These are phyloP conservation scores for Cyanistes caeruleus DNA, from an alignment of 2,113 vertebrate species.

Conservation along the genomic window DNA sequence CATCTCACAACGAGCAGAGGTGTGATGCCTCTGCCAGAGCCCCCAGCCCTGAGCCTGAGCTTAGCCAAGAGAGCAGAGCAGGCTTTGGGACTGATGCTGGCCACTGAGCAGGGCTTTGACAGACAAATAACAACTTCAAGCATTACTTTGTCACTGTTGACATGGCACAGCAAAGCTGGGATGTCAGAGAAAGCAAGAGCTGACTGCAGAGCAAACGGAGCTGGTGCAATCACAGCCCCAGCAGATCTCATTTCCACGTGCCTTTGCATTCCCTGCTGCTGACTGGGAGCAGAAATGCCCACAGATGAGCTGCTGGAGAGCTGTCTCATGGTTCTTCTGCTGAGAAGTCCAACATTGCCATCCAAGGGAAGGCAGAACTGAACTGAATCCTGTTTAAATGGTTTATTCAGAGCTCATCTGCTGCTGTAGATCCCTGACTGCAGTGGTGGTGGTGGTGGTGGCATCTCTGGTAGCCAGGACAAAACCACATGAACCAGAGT, in stretches of 20 bases:
- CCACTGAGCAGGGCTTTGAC: background rate
- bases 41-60: background rate
- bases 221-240: background rate
- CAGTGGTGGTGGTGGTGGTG: background rate
- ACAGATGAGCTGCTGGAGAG: background rate
- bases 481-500: background rate
- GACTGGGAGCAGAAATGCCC: background rate
- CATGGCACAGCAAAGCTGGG: background rate
- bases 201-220: background rate
- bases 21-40: background rate
- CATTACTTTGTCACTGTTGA: background rate
- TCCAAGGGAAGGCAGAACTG: background rate
- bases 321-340: background rate
- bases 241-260: background rate
- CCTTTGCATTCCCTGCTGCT: background rate
- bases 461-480: background rate
- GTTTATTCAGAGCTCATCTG: background rate
- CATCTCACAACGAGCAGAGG: fast-evolving
- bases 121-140: background rate
- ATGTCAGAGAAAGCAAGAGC: background rate
- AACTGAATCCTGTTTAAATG: background rate
- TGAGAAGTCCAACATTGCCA: background rate
- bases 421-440: background rate
- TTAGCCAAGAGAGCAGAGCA: fast-evolving
- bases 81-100: background rate